Evolutionary conservation across 2,888 invertebrate species (phyloP), one percentile per base, ranked within the genome.

Genomic region (Leptinotarsa juncta): DNA sequence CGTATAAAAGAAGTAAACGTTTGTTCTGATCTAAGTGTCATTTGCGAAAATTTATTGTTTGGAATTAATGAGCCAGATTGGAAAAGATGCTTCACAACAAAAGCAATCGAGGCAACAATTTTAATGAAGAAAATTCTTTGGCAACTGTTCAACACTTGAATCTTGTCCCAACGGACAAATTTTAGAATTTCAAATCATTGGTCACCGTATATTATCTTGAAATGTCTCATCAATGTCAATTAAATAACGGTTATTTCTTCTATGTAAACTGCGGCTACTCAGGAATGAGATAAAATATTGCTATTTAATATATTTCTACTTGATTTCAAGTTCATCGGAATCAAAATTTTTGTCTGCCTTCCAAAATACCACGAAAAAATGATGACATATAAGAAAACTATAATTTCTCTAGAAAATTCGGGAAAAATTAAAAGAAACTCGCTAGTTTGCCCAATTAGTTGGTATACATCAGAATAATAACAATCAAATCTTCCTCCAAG

Each of bases 51-150:
- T 83, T 82, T 82, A 82, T 81, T 71, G 76, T 77, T 75, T 62
- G 77, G 80, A 83, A 81, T 82, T 81, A 82, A 83, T 82, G 82
- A 82, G 82, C 70, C 80, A 79, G 76, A 79, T 81, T 81, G 80
- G 76, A 82, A 81, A 80, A 78, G 82, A 81, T 77, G 78, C 68
- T 65, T 20, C 74, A 77, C 77, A 81, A 81, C 81, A 79, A 80
- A 81, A 82, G 81, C 81, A 82, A 82, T 82, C 81, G 76, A 73
- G 77, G 68, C 68, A 81, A 81, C 80, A 77, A 82, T 83, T 83
- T 83, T 83, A 83, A 83, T 82, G 82, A 83, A 82, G 80, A 81
- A 81, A 83, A 83, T 82, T 82, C 80, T 77, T 78, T 83, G 82
- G 83, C 83, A 82, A 71, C 16, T 48, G 62, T 67, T 83, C 82